Conservation (phyloP, 2,113 vertebrate species). For the Furnarius figulus region DNA sequence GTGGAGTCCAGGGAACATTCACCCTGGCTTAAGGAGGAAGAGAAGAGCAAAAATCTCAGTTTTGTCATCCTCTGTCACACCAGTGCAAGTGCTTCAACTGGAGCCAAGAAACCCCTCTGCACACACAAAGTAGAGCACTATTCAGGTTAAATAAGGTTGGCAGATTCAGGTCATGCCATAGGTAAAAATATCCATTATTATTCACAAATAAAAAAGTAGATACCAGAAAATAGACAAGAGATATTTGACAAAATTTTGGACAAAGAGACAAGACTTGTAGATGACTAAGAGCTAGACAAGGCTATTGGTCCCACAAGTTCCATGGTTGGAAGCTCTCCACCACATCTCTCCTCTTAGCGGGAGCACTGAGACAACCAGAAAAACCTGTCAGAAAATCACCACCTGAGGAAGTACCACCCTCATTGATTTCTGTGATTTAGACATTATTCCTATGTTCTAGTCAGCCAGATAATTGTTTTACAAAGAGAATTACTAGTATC, state of each 20-base stretch:
- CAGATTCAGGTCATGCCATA: background rate
- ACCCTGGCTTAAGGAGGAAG: background rate
- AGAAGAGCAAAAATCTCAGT: background rate
- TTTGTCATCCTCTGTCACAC: background rate
- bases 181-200: background rate
- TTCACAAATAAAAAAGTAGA: background rate
- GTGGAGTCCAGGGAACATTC: background rate
- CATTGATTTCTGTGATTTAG: background rate
- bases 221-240: background rate
- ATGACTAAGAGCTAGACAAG: background rate
- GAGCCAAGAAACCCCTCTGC: background rate
- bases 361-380: background rate
- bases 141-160: background rate
- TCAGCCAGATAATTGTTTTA: constrained; percentile 5
- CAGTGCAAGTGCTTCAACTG: background rate
- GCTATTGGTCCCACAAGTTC: background rate
- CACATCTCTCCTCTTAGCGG: background rate
- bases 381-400: background rate
- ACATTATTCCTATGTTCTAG: background rate
- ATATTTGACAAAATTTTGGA: background rate
- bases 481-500: constrained; percentile 15
- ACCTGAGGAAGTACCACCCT: background rate
- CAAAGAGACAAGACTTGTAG: background rate
- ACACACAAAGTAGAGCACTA: background rate
- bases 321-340: background rate